Conservation (phyloP, 2,797 vertebrate species). For the Glyptemys insculpta region DNA sequence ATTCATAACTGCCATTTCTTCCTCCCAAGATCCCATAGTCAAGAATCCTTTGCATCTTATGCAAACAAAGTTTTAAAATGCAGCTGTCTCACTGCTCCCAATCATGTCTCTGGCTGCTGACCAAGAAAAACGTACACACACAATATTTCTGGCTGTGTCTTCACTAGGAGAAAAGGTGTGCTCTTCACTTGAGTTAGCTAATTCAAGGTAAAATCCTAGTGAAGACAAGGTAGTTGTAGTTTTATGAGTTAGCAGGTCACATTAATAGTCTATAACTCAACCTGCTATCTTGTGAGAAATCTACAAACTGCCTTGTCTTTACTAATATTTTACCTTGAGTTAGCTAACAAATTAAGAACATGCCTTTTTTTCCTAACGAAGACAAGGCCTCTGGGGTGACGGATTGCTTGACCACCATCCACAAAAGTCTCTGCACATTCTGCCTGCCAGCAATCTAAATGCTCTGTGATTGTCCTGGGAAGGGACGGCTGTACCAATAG, state of each 20-base stretch:
- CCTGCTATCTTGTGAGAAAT: neutral
- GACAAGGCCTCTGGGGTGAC: neutral
- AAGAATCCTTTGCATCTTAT: neutral
- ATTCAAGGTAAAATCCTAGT: no score
- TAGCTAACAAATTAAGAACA: neutral
- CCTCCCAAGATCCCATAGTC: neutral
- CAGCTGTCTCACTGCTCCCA: neutral
- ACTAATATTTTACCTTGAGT: neutral
- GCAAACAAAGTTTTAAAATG: neutral
- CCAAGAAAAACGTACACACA: no score
- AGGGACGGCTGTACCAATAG: neutral
- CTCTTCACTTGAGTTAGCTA: no score
- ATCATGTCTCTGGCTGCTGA: neutral
- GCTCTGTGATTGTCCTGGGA: neutral
- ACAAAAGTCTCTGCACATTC: neutral
- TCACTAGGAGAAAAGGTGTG: no score
- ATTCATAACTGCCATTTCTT: neutral
- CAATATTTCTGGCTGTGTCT: neutral
- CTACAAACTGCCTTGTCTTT: neutral
- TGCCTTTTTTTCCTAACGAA: neutral
- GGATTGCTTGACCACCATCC: neutral
- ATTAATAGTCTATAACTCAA: neutral
- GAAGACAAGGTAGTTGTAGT: no score
- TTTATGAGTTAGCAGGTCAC: no score
- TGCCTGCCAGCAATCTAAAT: accelerated